Percentiles rank a stretch among this genome's conserved stretches.
phyloP scores from a whole-genome alignment of 2,888 invertebrate genomes.

The Spilarctia lutea region DNA sequence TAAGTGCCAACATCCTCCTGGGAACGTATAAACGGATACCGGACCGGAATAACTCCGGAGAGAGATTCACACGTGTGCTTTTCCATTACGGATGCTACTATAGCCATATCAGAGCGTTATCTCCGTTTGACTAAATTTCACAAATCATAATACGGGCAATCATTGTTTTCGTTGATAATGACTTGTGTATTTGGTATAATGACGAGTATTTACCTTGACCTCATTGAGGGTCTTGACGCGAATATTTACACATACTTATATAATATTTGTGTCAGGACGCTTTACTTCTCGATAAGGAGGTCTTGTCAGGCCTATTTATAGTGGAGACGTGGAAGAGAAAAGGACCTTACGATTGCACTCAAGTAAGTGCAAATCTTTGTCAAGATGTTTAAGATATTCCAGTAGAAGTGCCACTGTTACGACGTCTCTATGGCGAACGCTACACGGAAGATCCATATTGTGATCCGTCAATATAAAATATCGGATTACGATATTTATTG shows the following conservation, averaged over 20 bases:
- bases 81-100: not conserved
- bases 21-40: constrained; percentile 5
- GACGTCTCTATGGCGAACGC: no score
- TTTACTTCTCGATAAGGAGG: no score
- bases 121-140: not conserved
- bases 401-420: not conserved
- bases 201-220: not conserved
- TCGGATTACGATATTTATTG: no score
- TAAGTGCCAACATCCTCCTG: not conserved
- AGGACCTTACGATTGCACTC: not conserved
- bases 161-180: not conserved
- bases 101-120: not conserved
- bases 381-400: not conserved
- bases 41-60: constrained; percentile 14
- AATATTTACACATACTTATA: no score
- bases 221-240: not conserved
- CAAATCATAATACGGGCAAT: not conserved
- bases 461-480: no score
- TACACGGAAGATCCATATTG: no score
- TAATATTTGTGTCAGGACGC: no score
- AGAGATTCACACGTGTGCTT: constrained; percentile 6
- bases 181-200: not conserved
- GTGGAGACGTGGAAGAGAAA: not conserved
- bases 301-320: not conserved
- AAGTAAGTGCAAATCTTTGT: not conserved